Percentiles rank a stretch among this genome's conserved stretches.
These are phyloP conservation scores for Galaxias olidus DNA, from an alignment of 2,797 vertebrate species.

Conservation along the genomic window DNA sequence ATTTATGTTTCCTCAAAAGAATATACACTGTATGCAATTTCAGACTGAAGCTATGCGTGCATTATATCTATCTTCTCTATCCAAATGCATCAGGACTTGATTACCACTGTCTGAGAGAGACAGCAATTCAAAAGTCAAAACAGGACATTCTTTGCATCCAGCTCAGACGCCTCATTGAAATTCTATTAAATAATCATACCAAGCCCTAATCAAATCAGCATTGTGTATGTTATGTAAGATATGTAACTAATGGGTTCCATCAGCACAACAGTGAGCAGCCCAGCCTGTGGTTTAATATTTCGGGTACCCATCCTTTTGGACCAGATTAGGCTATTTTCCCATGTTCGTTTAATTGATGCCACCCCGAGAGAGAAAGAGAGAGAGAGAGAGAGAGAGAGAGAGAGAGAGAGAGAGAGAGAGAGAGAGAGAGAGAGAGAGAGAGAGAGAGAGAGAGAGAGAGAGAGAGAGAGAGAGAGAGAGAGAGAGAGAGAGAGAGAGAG, in stretches of 20 bases:
- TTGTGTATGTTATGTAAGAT: too few relatives aligned
- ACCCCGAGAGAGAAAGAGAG: background rate
- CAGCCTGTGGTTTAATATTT: background rate
- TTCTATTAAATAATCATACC: conserved; percentile 1
- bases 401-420: background rate
- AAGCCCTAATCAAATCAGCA: background rate
- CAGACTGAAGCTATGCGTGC: too few relatives aligned
- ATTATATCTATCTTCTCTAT: too few relatives aligned
- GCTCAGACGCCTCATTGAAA: conserved; percentile 3
- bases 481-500: too few relatives aligned
- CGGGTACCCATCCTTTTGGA: background rate
- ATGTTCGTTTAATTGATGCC: conserved; percentile 6
- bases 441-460: too few relatives aligned
- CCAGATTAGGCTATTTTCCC: background rate
- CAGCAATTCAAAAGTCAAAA: background rate
- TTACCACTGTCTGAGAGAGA: too few relatives aligned
- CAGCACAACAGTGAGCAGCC: background rate
- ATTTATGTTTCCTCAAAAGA: too few relatives aligned
- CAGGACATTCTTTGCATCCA: background rate
- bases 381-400: background rate
- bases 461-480: too few relatives aligned
- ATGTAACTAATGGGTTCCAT: background rate
- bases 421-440: too few relatives aligned
- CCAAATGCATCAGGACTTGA: too few relatives aligned
- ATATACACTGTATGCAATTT: too few relatives aligned